A percentile compares a stretch with the other conserved stretches of the same genome.
These are phyloP conservation scores for Mesorhabditis belari DNA, from an alignment of 2,888 invertebrate species.

Conservation along the genomic window DNA sequence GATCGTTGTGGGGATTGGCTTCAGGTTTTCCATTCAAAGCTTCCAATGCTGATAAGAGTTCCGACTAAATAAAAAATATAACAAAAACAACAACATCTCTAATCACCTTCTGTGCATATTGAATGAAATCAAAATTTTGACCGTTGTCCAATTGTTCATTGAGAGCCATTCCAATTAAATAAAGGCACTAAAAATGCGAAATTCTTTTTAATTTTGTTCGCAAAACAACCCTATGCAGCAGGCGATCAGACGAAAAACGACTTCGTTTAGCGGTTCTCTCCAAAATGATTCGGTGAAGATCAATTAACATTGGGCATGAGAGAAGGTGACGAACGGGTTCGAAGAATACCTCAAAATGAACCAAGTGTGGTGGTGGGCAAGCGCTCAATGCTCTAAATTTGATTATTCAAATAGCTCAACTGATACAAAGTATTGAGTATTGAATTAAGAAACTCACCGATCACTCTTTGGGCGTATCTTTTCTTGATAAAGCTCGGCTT, in stretches of 20 bases:
- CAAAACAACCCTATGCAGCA: slow-evolving; percentile 35
- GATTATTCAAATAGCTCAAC: neutral
- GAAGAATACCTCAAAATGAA: slow-evolving; percentile 38
- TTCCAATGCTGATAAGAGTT: slow-evolving; percentile 18
- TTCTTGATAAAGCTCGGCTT: slow-evolving; percentile 44
- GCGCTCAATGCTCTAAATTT: slow-evolving; percentile 26
- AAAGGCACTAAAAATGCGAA: slow-evolving; percentile 18
- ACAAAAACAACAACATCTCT: neutral
- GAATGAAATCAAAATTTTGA: slow-evolving; percentile 30
- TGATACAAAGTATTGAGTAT: neutral
- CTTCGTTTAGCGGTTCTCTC: slow-evolving; percentile 35
- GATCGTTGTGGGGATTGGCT: slow-evolving; percentile 17
- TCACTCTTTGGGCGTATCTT: slow-evolving; percentile 30
- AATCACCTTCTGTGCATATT: slow-evolving; percentile 19
- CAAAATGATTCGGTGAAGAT: slow-evolving; percentile 26
- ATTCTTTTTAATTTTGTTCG: neutral
- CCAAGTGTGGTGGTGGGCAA: slow-evolving; percentile 41
- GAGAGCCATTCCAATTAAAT: slow-evolving; percentile 41
- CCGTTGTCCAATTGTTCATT: slow-evolving; percentile 34
- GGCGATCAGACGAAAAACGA: slow-evolving; percentile 42
- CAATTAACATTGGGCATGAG: slow-evolving; percentile 23
- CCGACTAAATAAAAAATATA: neutral
- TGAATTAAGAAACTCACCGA: slow-evolving; percentile 7
- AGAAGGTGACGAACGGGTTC: slow-evolving; percentile 19
- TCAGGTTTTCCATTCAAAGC: slow-evolving; percentile 26